Evolutionary conservation across 1,140 invertebrate species (phyloP), one percentile per base, ranked within the genome.

Genomic region (Harlomillsia oculata): DNA sequence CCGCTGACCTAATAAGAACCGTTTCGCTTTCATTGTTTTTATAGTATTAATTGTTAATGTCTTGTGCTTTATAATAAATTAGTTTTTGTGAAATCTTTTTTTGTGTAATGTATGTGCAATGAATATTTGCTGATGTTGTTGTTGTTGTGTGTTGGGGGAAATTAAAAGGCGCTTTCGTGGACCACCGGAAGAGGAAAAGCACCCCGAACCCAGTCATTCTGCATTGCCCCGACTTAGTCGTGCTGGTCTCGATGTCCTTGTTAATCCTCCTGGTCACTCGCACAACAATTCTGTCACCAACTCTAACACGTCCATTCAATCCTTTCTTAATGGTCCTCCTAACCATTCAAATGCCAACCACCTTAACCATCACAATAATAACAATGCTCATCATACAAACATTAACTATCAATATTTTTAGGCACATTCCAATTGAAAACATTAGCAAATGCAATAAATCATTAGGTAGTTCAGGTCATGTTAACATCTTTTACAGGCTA

Each of bases 161-260:
- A 51, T 32, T 21, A 40, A 53, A 55, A 64, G 63, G 53, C 63
- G 59, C 52, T 61, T 64, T 60, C 63, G 56, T 59, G 62, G 62
- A 58, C 63, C 56, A 16, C 34, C 49, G 18, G 64, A 62, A 51
- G 64, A 65, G 28, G 60, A 62, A 45, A 57, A 63, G 41, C 40
- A 39, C 18, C 53, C 56, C 53, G 44, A 56, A 40, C 39, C 43
- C 50, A 36, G 61, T 30, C 28, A 57, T 50, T 65, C 54, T 32
- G 57, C 64, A 44, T 29, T 56, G 40, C 60, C 64, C 45, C 64
- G 64, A 20, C 58, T 65, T 59, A 62, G 60, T 53, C 64, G 64
- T 58, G 57, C 60, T 55, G 64, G 64, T 51, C 60, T 65, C 43
- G 64, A 65, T 25, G 59, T 62, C 44, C 53, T 62, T 53, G 53